A percentile compares a stretch with the other conserved stretches of the same genome.
These are phyloP conservation scores for Melanophora roralis DNA, from an alignment of 2,888 invertebrate genomes.

Conservation along the genomic window DNA sequence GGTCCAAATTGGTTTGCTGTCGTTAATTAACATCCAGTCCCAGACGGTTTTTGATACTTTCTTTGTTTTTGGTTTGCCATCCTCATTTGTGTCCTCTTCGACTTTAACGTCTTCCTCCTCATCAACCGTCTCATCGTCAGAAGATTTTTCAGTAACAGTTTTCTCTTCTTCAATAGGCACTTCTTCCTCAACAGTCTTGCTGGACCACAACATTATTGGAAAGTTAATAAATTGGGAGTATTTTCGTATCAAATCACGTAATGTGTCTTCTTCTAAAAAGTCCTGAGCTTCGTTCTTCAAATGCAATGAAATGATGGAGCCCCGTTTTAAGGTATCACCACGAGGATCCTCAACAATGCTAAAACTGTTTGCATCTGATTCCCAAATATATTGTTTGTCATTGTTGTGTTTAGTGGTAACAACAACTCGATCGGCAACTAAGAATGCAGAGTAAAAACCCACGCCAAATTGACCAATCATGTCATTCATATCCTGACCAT, in stretches of 20 bases:
- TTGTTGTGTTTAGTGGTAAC: conserved; percentile 97
- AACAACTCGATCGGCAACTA: conserved; percentile 96
- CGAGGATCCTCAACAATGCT: conserved; percentile 95
- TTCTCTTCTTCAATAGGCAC: conserved; percentile 81
- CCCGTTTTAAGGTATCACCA: conserved; percentile 92
- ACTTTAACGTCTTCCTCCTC: conserved; percentile 81
- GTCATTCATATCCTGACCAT: conserved; percentile 90
- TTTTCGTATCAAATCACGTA: conserved; percentile 94
- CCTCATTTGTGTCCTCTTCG: conserved; percentile 79
- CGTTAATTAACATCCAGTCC: conserved; percentile 98
- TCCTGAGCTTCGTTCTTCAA: conserved; percentile 98
- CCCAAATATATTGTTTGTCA: conserved; percentile 97
- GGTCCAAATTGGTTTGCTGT: conserved; percentile 99
- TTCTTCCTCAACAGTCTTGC: conserved; percentile 85
- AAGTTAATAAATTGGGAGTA: conserved; percentile 99
- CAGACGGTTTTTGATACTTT: conserved; percentile 95
- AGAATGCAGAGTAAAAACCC: conserved; percentile 98
- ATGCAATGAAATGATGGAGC: conserved; percentile 90
- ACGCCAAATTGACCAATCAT: conserved; percentile 99
- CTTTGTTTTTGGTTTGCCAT: conserved; percentile 87
- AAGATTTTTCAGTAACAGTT: conserved; percentile 78
- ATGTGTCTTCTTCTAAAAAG: conserved; percentile 94
- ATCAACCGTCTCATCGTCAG: conserved; percentile 77
- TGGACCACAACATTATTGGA: conserved; percentile 96
- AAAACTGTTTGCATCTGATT: conserved; percentile 95